phyloP scores from a whole-genome alignment of 2,888 invertebrate species.

The Seladonia tumulorum region DNA sequence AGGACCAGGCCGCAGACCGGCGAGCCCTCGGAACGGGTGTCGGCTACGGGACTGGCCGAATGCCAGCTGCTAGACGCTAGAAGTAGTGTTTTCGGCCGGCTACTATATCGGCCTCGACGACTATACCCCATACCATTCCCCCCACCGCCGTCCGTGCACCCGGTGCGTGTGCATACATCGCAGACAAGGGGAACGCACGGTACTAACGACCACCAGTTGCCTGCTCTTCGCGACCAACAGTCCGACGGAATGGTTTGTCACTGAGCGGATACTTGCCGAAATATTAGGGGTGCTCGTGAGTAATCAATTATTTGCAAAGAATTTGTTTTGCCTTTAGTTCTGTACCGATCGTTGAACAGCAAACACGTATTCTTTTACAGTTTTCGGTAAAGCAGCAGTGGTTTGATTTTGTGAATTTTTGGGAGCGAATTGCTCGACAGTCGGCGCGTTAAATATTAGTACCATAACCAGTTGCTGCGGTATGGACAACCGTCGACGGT shows the following conservation, averaged over 20 bases:
- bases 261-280: not conserved
- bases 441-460: not conserved
- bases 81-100: slow-evolving; percentile 56
- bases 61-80: slow-evolving; percentile 70
- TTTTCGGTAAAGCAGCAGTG: no score
- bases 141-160: not conserved
- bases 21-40: slow-evolving; percentile 38
- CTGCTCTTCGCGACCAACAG: slow-evolving; percentile 7
- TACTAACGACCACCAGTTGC: slow-evolving; percentile 27
- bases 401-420: not conserved
- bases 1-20: slow-evolving; percentile 33
- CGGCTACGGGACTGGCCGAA: slow-evolving; percentile 70
- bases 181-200: slow-evolving; percentile 56
- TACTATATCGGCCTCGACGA: slow-evolving; percentile 44
- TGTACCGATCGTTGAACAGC: no score
- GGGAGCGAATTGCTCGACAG: not conserved
- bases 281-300: no score
- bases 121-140: not conserved
- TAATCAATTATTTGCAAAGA: no score
- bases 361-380: no score
- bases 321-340: no score
- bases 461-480: not conserved
- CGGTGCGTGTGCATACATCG: slow-evolving; percentile 52
- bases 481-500: not conserved
- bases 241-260: not conserved